These are phyloP conservation scores for Thumatha senex DNA, from an alignment of 2,888 invertebrate species.

Conservation along the genomic window DNA sequence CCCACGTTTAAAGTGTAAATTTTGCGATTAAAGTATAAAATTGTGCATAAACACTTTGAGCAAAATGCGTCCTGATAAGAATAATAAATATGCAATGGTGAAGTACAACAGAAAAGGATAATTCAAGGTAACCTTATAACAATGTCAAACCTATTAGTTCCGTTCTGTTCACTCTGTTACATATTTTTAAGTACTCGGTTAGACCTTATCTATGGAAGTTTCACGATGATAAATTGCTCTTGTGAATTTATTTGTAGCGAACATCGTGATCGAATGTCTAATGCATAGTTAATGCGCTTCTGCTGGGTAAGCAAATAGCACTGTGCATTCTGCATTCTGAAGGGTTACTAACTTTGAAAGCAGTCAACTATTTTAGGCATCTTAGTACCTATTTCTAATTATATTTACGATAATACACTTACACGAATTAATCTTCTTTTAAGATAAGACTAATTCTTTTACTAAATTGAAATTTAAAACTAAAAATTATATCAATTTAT, in stretches of 20 bases:
- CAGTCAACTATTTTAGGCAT: conserved; percentile 29
- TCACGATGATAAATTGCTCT: conserved; percentile 34
- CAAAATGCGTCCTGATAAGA: conserved; percentile 64
- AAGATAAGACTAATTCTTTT: too few species aligned
- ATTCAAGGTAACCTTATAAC: conserved; percentile 61
- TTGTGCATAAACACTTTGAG: conserved; percentile 65
- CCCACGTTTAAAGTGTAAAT: conserved; percentile 76
- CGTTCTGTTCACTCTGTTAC: conserved; percentile 12
- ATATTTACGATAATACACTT: not conserved
- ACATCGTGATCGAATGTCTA: conserved; percentile 41
- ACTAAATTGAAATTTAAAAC: too few species aligned
- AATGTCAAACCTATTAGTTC: conserved; percentile 20
- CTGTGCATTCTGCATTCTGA: conserved; percentile 34
- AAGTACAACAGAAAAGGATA: conserved; percentile 44
- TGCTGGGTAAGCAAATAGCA: conserved; percentile 34
- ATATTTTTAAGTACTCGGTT: conserved; percentile 16
- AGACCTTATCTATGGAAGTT: conserved; percentile 8
- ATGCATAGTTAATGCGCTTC: conserved; percentile 43
- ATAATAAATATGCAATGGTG: conserved; percentile 53
- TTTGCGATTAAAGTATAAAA: conserved; percentile 78
- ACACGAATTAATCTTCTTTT: too few species aligned
- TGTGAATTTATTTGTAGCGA: conserved; percentile 39
- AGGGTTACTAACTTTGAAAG: conserved; percentile 19
- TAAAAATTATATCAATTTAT: too few species aligned
- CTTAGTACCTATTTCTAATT: conserved; percentile 17